Conservation (phyloP, 2,113 vertebrate species). For the Prionailurus viverrinus region DNA sequence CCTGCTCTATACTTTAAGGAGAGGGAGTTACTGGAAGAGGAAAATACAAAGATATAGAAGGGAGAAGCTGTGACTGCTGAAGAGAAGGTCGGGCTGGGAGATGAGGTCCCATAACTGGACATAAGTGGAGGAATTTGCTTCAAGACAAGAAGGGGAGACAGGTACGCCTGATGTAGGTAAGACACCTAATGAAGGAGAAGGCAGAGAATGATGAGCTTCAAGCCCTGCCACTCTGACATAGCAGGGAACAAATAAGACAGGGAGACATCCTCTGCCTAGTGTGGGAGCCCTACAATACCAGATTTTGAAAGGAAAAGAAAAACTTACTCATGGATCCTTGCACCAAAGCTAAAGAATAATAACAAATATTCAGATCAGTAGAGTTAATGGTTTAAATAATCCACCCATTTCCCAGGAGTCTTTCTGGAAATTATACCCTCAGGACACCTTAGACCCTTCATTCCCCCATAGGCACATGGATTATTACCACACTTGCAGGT, state of each 20-base stretch:
- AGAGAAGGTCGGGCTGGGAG: neutral
- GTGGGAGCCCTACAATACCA: neutral
- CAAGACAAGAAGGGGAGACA: neutral
- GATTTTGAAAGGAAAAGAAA: slow-evolving; percentile 25
- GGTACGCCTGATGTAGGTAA: neutral
- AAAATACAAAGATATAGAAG: neutral
- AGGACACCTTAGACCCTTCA: neutral
- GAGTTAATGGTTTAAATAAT: neutral
- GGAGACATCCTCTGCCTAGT: neutral
- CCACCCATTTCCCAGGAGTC: neutral
- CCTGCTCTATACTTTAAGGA: neutral
- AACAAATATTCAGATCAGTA: neutral
- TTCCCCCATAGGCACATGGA: neutral
- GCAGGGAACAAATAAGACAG: neutral
- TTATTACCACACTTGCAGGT: neutral
- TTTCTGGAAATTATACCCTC: neutral
- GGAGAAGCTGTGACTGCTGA: neutral
- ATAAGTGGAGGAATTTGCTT: neutral
- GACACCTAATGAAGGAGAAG: neutral
- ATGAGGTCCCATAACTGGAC: neutral
- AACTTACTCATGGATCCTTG: slow-evolving; percentile 20
- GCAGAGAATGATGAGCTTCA: neutral
- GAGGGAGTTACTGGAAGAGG: neutral
- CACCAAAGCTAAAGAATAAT: neutral
- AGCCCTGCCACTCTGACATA: neutral